Base-by-base conservation (phyloP, 2,113 vertebrate species). In the Tautogolabrus adspersus region DNA sequence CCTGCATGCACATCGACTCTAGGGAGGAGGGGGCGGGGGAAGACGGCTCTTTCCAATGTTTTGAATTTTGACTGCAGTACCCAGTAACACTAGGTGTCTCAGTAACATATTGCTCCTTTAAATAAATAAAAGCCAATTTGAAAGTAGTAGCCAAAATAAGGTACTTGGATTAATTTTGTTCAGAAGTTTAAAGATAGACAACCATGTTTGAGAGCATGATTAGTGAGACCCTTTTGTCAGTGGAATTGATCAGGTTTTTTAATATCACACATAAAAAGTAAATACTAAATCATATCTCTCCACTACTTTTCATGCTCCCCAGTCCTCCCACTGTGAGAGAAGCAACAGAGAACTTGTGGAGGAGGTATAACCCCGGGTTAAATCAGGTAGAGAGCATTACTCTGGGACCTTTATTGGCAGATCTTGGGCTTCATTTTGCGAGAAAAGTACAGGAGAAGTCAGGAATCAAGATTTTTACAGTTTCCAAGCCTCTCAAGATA, bases 331-430 rank as follows among this genome's bases (percentile, higher is more conserved):
- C 77, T 65, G 55, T 19, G 60, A 42, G 37, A 64, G 42, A 74
- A 63, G 79, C 68, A 60, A 77, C 71, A 57, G 59, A 75, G 69
- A 65, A 51, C 57, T 64, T 84, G n/a, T 67, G 66, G 59, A 55
- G 76, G 69, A 67, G 82, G 58, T 82, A 18, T 68, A 64, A 75
- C 77, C 71, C 62, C 10, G 47, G 66, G 74, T 63, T 77, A 66
- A 85, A 37, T 72, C 69, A 62, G 69, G 65, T 13, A 66, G 49
- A 54, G 60, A 61, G 26, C 56, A 34, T 3, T 76, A 51, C 67
- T 81, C 77, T 88, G 59, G 79, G 65, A 60, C 54, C 30, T 47
- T 46, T 75, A 21, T 15, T 6, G 46, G 5, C 30, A 38, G 56
- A 21, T 66, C 18, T 26, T 18, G 59, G 23, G 44, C 46, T 75